A percentile compares a stretch with the other conserved stretches of the same genome.
Conservation (phyloP, 2,113 vertebrate species). For the Phaethornis superciliosus region DNA sequence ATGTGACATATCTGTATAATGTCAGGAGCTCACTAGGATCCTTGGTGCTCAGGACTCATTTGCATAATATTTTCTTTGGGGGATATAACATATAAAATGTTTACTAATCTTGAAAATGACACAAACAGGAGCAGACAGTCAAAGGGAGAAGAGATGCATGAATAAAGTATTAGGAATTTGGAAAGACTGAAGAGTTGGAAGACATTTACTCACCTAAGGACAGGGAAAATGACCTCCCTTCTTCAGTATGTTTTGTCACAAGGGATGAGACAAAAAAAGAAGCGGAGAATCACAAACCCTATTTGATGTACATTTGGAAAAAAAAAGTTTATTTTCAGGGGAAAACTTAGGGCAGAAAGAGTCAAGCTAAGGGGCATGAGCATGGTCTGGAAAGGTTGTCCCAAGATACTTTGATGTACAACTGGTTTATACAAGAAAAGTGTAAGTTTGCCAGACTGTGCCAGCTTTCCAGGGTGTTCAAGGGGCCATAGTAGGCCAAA, state of each 20-base stretch:
- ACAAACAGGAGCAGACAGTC: not conserved
- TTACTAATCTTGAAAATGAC: not conserved
- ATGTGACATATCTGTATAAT: slow-evolving; percentile 8
- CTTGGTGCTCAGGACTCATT: not conserved
- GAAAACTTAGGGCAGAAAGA: not conserved
- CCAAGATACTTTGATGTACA: not conserved
- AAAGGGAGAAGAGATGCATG: not conserved
- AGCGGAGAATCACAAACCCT: not conserved
- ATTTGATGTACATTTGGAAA: not conserved
- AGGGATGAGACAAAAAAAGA: not conserved
- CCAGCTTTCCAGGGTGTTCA: not conserved
- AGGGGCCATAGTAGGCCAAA: not conserved
- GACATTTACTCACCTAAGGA: not conserved
- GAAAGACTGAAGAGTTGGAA: not conserved
- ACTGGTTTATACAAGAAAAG: not conserved
- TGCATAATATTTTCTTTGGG: slow-evolving; percentile 32
- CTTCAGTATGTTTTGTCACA: not conserved
- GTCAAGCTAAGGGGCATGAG: not conserved
- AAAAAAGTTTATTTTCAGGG: not conserved
- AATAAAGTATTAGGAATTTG: not conserved
- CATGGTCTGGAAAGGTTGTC: not conserved
- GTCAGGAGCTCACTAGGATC: slow-evolving; percentile 5
- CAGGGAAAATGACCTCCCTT: not conserved
- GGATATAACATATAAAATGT: not conserved
- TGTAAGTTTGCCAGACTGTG: not conserved